Base-by-base conservation (phyloP, 2,888 invertebrate species). In the Penaeus monodon region DNA sequence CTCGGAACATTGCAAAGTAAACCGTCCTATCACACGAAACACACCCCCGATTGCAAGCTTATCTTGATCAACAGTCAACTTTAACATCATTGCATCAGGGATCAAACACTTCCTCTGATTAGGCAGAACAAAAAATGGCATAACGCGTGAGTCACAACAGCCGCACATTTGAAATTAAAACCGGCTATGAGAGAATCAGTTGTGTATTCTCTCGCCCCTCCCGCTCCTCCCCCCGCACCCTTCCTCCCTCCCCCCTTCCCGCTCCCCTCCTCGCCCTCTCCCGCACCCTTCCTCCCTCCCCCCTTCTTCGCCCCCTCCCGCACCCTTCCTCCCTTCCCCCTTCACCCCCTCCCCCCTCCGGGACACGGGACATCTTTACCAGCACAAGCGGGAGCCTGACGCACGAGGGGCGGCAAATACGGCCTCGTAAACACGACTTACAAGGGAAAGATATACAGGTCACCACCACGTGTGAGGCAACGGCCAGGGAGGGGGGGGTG, bases 251-350 rank as follows among this genome's bases (percentile, higher is more conserved):
- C 24, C n/a, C 63, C 78, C 63, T 17, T 63, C 73, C 33, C 27
- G n/a, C 73, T 17, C 44, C 33, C 63, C 33, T 29, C 29, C 33
- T 2, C n/a, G n/a, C 12, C 63, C 73, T 0, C 24, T 44, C 81
- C 81, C n/a, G n/a, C 44, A 27, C 81, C 70, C 27, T 27, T 57
- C 44, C 76, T 74, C 63, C 86, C 76, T 76, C 65, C 70, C 22
- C 20, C 80, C 38, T 74, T 64, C 68, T 66, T 27, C 65, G 64
- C 77, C 65, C 27, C 77, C 77, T 33, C 82, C 73, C 29, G 66
- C 63, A 63, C 44, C 64, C 65, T 76, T 27, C 76, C 68, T 27
- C 33, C n/a, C 68, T 66, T 70, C 29, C 12, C 70, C 63, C 27
- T 49, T 12, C 6, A 57, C 57, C 33, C 33, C 68, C 78, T 70